Percentiles rank a stretch among this genome's conserved stretches.
phyloP scores from a whole-genome alignment of 2,888 invertebrate genomes.

The Clivina fossor region DNA sequence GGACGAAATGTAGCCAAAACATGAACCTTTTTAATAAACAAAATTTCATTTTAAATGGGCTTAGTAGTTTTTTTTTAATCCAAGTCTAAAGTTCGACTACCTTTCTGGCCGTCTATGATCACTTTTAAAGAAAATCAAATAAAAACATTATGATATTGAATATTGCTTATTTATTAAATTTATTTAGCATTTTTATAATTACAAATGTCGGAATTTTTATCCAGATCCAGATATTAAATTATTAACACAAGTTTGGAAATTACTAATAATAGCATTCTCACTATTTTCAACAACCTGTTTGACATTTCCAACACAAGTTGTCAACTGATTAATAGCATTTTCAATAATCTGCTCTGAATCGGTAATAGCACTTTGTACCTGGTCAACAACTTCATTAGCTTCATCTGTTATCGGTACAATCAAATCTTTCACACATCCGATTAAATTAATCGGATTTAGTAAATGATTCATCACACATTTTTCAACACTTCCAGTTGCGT shows the following conservation, averaged over 20 bases:
- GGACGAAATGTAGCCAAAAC: too few species aligned
- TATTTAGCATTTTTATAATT: too few species aligned
- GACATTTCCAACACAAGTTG: not conserved
- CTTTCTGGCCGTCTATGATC: too few species aligned
- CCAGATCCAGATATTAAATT: too few species aligned
- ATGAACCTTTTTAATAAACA: too few species aligned
- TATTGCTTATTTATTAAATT: too few species aligned
- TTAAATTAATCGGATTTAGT: not conserved
- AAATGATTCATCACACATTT: not conserved
- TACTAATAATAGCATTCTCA: not conserved
- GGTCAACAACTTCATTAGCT: not conserved
- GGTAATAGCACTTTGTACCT: not conserved
- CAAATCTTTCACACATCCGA: not conserved
- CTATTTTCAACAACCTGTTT: not conserved
- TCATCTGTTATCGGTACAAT: not conserved
- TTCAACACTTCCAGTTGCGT: not conserved
- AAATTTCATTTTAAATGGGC: too few species aligned
- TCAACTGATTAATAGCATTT: not conserved
- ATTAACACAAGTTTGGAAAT: conserved; percentile 11
- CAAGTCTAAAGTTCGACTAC: too few species aligned
- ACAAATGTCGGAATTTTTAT: too few species aligned
- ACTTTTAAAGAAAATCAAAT: too few species aligned
- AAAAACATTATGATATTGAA: too few species aligned
- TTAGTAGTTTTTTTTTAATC: too few species aligned
- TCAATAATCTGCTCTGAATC: not conserved